Evolutionary conservation across 2,888 invertebrate genomes (phyloP).

Genomic region (Lydus trimaculatus): DNA sequence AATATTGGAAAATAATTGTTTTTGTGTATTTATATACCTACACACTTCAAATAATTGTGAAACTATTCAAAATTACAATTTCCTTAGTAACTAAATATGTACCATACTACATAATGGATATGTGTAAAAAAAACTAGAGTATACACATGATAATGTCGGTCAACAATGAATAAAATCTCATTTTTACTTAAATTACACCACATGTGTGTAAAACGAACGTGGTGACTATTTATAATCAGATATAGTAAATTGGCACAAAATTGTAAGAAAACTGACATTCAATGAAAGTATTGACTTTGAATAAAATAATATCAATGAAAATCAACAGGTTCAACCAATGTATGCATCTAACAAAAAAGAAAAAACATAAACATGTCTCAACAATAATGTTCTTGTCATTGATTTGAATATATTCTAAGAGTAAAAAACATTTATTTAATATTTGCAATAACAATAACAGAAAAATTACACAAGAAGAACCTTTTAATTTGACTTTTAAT

Average conservation of each 20-base stretch:
- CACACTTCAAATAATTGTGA: too few relatives aligned
- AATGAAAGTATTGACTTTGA: not conserved
- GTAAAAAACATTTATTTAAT: too few relatives aligned
- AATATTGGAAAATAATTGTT: not conserved
- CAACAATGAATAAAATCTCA: not conserved
- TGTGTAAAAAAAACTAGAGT: not conserved
- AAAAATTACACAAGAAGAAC: too few relatives aligned
- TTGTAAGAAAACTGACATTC: not conserved
- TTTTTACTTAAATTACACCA: not conserved
- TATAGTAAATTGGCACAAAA: not conserved
- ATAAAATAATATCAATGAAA: not conserved
- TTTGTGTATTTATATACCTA: too few relatives aligned
- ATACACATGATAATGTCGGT: not conserved
- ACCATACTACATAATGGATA: not conserved
- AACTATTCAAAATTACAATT: not conserved
- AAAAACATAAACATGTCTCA: not conserved
- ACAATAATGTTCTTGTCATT: not conserved
- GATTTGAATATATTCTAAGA: too few relatives aligned
- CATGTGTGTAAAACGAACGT: not conserved
- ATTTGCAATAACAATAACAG: too few relatives aligned
- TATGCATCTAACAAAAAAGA: too few relatives aligned
- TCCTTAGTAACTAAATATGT: not conserved
- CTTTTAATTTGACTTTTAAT: conserved; percentile 81
- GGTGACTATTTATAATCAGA: not conserved
- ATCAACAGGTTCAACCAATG: not conserved